Evolutionary conservation across 2,797 vertebrate species (phyloP).

Genomic region (Notamacropus eugenii): DNA sequence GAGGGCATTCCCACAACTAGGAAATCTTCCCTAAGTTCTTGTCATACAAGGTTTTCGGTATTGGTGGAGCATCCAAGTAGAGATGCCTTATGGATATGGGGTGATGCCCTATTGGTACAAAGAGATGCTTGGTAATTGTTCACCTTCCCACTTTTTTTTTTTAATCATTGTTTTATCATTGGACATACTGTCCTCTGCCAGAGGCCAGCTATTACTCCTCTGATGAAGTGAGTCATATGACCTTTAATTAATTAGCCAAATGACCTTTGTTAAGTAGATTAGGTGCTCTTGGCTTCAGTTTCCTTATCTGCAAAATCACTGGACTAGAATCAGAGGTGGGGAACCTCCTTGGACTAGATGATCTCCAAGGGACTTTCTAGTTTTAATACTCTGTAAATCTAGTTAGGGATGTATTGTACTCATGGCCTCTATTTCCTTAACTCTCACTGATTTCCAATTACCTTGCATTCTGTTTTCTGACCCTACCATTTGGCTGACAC

Average conservation of each 20-base stretch:
- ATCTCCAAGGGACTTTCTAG: neutral
- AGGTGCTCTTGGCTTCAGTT: neutral
- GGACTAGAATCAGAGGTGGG: neutral
- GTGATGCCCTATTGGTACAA: neutral
- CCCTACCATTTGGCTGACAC: neutral
- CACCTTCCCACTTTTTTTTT: neutral
- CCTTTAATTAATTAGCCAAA: neutral
- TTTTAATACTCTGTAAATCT: neutral
- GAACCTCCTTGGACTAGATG: neutral
- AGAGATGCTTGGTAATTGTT: neutral
- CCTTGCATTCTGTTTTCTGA: neutral
- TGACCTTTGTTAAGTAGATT: constrained; percentile 24
- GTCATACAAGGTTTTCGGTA: neutral
- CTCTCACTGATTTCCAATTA: neutral
- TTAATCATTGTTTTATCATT: neutral
- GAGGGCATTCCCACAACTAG: neutral
- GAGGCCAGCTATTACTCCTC: neutral
- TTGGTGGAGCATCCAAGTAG: neutral
- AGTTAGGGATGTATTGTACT: neutral
- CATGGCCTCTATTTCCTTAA: neutral
- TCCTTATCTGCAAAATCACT: neutral
- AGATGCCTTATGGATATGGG: neutral
- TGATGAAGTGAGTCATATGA: neutral
- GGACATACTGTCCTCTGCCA: neutral
- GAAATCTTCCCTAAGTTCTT: neutral